Base-by-base conservation (phyloP, 2,113 vertebrate species). In the Theristicus caerulescens region DNA sequence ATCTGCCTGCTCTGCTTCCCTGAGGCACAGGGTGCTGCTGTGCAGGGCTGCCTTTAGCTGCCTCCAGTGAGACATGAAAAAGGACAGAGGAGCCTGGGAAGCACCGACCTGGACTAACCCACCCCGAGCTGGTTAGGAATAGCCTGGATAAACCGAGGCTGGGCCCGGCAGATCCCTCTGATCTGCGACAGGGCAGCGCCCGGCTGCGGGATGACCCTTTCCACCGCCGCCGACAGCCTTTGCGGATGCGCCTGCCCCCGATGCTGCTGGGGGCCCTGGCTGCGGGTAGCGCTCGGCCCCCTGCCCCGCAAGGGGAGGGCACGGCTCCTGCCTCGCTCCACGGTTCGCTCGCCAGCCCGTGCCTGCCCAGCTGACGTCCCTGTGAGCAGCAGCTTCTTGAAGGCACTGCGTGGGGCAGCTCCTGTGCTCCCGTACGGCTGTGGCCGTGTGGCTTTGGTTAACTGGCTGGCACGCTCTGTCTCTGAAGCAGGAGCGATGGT, bases 361-460 rank as follows among this genome's bases (percentile, higher is more conserved):
- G 7, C 74, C 69, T 77, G 76, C 66, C 64, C 70, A 59, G 61
- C 61, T 72, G 92, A 67, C 52, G 38, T 67, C 38, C 65, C 82
- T 38, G 55, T 70, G 57, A 94, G 58, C 79, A 93, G 71, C 66
- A 96, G 82, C 54, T 69, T 76, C 82, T 69, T 64, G 22, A 38
- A 66, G 94, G 36, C 32, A 49, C 27, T 29, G 86, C 70, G 64
- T 92, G 86, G 51, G 88, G 82, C 88, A 92, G 82, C 9, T 77
- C 47, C 62, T 91, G 55, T 25, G 2, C 59, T 94, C 36, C 84
- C 55, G 74, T 72, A 54, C 47, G 61, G 59, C 66, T 82, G 1
- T 47, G 21, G 8, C 73, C 91, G 93, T 77, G 54, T 87, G 96
- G 88, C 86, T 96, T 95, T 59, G 62, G 70, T 95, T 92, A 95